Conservation (phyloP, 2,888 invertebrate genomes). For the Helicoverpa assulta region DNA sequence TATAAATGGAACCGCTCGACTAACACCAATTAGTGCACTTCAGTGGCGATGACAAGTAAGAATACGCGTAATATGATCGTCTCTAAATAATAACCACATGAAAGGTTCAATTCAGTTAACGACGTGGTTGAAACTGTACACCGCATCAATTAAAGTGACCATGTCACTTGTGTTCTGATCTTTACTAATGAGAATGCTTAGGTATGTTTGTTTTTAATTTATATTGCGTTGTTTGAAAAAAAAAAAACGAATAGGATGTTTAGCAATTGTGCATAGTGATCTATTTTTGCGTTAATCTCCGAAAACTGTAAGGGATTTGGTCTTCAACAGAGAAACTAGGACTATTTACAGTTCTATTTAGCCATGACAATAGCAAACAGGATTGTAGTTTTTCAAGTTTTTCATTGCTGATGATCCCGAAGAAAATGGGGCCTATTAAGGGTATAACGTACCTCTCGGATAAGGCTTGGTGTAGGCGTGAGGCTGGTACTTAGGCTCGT, state of each 20-base stretch:
- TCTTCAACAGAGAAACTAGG: no score
- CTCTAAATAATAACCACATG: slow-evolving; percentile 70
- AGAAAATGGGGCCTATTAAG: background rate
- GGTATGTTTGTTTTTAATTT: slow-evolving; percentile 45
- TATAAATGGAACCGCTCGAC: slow-evolving; percentile 53
- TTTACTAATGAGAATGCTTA: slow-evolving; percentile 64
- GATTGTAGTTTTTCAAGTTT: background rate
- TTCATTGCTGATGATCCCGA: background rate
- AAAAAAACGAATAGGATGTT: background rate
- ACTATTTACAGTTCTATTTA: background rate
- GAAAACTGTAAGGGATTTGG: no score
- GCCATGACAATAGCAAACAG: background rate
- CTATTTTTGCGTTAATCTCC: no score
- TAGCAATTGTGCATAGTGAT: no score
- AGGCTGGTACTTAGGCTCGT: slow-evolving; percentile 94
- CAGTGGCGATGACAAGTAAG: slow-evolving; percentile 61
- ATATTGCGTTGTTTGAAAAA: slow-evolving; percentile 24
- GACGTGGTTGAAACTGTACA: slow-evolving; percentile 76
- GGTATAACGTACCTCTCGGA: slow-evolving; percentile 91
- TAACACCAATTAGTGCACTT: slow-evolving; percentile 68
- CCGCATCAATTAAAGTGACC: slow-evolving; percentile 77
- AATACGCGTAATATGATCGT: slow-evolving; percentile 69
- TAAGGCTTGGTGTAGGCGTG: slow-evolving; percentile 93
- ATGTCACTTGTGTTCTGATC: slow-evolving; percentile 68
- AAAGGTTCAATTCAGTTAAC: slow-evolving; percentile 68